Conservation (phyloP, 2,113 vertebrate species). For the Choloepus hoffmanni region DNA sequence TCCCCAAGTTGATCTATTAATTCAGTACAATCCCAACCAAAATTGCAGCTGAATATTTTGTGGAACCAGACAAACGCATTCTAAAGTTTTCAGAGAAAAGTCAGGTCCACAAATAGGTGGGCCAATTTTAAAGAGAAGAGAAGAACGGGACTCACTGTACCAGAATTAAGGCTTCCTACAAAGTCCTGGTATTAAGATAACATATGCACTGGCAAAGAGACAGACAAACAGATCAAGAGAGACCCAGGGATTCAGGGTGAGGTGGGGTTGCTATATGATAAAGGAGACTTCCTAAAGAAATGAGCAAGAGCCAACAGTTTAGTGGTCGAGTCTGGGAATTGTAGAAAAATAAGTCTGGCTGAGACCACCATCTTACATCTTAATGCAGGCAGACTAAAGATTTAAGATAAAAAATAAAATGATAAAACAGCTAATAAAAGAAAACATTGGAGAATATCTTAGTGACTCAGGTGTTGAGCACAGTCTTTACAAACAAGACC, state of each 20-base stretch:
- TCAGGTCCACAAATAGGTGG: not conserved
- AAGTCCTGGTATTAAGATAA: not conserved
- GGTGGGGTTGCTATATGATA: not conserved
- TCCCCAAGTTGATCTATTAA: not conserved
- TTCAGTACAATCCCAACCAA: not conserved
- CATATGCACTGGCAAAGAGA: not conserved
- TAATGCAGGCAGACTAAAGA: not conserved
- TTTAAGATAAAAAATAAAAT: not conserved
- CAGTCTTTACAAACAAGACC: not conserved
- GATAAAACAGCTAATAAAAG: not conserved
- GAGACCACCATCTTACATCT: not conserved
- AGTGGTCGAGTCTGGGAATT: not conserved
- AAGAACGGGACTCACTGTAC: not conserved
- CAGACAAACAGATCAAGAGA: not conserved
- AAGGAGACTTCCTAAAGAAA: not conserved
- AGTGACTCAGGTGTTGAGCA: not conserved
- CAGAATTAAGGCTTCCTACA: not conserved
- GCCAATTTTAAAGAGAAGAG: not conserved
- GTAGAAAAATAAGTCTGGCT: not conserved
- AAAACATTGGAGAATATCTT: not conserved
- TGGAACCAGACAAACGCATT: not conserved
- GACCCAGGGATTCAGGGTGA: not conserved
- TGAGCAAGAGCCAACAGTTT: not conserved
- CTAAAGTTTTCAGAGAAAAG: not conserved
- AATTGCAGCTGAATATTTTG: not conserved